Base-by-base conservation (phyloP, 2,888 invertebrate genomes). In the Drosophila anceps region DNA sequence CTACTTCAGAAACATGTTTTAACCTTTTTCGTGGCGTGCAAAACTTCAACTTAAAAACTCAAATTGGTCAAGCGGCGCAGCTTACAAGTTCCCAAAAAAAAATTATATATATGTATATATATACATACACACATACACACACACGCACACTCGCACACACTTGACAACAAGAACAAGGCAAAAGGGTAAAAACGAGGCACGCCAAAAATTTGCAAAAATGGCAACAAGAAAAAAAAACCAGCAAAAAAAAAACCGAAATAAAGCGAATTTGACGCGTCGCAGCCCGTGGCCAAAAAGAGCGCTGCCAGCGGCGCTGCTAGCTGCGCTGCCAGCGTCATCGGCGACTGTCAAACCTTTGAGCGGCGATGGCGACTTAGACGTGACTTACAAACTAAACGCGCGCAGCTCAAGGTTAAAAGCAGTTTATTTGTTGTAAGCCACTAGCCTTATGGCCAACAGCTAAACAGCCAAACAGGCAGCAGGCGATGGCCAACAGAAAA, bases 371-470 rank as follows among this genome's bases (percentile, higher is more conserved):
- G 84, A 82, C 84, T 86, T 85, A 90, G 91, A 90, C 92, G 92
- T 91, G 91, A 92, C 91, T 91, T 91, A 91, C 92, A 92, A 92
- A 90, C 92, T 80, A 91, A 91, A 87, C 90, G 87, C 90, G 89
- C 84, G 62, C 79, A 69, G 79, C 90, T 92, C 91, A 91, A 91
- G 91, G 91, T 90, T 91, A 87, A 88, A 81, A 89, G 82, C 84
- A 65, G 90, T 84, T 89, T 88, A 76, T 87, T 90, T 88, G 87
- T 90, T 77, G 78, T 78, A 78, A 78, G 78, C 81, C 69, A 64
- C 46, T 48, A 48, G 59, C 59, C 59, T 37, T 37, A 59, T 59
- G 59, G 59, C 59, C 59, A 76, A 59, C 79, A 78, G 74, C 69
- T 48, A 67, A 43, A 31, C 55, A 41, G 44, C 51, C 54, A 39